phyloP scores from a whole-genome alignment of 1,140 invertebrate species.

The Cotesia chilonis region DNA sequence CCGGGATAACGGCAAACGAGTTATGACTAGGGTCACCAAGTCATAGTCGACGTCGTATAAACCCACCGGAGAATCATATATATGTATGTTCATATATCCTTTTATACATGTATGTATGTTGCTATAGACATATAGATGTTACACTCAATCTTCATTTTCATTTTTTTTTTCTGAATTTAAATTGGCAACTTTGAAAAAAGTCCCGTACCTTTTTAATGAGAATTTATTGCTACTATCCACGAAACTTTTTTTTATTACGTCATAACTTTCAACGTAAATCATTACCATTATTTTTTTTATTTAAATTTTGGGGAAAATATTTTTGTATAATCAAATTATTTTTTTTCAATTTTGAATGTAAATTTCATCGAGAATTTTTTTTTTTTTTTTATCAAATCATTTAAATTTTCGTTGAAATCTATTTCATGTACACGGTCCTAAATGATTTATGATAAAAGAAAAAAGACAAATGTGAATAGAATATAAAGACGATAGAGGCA shows the following conservation, averaged over 20 bases:
- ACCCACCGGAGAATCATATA: background rate
- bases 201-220: conserved; percentile 3
- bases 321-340: no score
- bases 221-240: background rate
- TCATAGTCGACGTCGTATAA: conserved; percentile 21
- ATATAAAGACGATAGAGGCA: conserved; percentile 7
- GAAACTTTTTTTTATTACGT: background rate
- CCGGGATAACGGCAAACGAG: conserved; percentile 21
- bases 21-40: conserved; percentile 16
- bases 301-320: no score
- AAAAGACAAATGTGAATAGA: background rate
- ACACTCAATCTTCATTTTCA: background rate
- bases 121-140: no score
- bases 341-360: no score
- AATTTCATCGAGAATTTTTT: no score
- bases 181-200: conserved; percentile 2
- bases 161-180: conserved; percentile 13
- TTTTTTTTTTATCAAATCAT: no score
- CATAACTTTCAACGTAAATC: background rate
- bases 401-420: no score
- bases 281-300: no score
- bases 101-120: no score
- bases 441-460: conserved; percentile 6
- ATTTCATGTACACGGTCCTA: conserved; percentile 1
- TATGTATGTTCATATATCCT: background rate